phyloP scores from a whole-genome alignment of 2,797 vertebrate genomes.

The Loris lydekkerianus region DNA sequence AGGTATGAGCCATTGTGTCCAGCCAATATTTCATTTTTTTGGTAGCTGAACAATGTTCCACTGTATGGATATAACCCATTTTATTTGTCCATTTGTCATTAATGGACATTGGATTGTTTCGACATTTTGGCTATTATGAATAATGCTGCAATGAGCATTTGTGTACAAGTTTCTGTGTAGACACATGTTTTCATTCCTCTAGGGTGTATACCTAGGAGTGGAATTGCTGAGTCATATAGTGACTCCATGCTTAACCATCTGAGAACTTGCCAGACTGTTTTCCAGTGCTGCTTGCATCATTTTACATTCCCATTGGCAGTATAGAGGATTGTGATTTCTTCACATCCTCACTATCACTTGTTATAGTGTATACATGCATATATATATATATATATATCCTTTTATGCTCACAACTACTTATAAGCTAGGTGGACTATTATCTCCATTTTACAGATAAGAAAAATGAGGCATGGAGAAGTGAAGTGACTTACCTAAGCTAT shows the following conservation, averaged over 20 bases:
- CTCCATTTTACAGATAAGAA: constrained; percentile 1
- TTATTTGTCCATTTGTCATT: neutral
- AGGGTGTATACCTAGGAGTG: neutral
- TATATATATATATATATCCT: neutral
- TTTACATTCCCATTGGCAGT: neutral
- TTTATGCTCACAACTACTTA: neutral
- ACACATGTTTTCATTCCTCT: neutral
- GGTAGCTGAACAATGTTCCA: neutral
- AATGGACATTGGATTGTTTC: neutral
- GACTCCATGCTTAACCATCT: neutral
- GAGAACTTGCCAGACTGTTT: neutral
- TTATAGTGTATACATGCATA: neutral
- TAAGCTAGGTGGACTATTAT: neutral
- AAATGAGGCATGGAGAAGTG: neutral
- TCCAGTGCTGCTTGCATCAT: neutral
- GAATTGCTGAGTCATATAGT: neutral
- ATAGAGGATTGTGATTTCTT: neutral
- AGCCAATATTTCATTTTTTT: neutral
- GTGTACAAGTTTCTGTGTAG: neutral
- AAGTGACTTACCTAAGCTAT: neutral
- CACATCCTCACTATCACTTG: neutral
- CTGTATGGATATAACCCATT: neutral
- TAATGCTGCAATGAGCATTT: neutral
- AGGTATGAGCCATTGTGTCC: no score
- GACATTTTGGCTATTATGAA: neutral